These are phyloP conservation scores for Scylla paramamosain DNA, from an alignment of 1,140 invertebrate species.

Conservation along the genomic window DNA sequence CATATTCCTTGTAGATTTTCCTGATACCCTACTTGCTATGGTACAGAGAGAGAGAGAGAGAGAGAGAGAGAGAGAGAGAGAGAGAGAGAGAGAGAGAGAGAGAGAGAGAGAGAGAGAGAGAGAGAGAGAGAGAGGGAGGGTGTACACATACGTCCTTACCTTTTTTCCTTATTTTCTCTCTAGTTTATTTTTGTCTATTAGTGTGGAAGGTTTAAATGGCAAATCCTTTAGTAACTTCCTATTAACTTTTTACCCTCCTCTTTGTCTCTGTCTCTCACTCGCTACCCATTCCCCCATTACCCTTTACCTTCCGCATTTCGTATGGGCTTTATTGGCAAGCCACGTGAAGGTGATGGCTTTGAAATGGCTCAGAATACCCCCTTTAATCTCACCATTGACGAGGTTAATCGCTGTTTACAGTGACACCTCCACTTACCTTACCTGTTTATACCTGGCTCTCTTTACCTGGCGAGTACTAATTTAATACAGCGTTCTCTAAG, in stretches of 20 bases:
- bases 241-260: too few relatives aligned
- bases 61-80: constrained; percentile 42
- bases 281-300: too few relatives aligned
- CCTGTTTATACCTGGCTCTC: background rate
- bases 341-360: too few relatives aligned
- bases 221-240: too few relatives aligned
- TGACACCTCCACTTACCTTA: background rate
- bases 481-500: too few relatives aligned
- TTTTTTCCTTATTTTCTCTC: background rate
- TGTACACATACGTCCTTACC: background rate
- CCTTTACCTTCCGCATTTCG: too few relatives aligned
- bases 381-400: background rate
- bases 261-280: too few relatives aligned
- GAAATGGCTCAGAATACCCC: too few relatives aligned
- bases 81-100: constrained; percentile 1
- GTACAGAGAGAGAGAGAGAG: background rate
- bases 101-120: constrained; percentile 42
- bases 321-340: too few relatives aligned
- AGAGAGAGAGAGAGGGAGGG: background rate
- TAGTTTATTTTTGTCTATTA: too few relatives aligned
- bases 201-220: too few relatives aligned
- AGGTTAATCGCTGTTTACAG: background rate
- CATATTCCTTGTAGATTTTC: too few relatives aligned
- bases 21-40: background rate
- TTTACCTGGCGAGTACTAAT: background rate